Conservation (phyloP, 2,113 vertebrate genomes). For the Elaphurus davidianus region DNA sequence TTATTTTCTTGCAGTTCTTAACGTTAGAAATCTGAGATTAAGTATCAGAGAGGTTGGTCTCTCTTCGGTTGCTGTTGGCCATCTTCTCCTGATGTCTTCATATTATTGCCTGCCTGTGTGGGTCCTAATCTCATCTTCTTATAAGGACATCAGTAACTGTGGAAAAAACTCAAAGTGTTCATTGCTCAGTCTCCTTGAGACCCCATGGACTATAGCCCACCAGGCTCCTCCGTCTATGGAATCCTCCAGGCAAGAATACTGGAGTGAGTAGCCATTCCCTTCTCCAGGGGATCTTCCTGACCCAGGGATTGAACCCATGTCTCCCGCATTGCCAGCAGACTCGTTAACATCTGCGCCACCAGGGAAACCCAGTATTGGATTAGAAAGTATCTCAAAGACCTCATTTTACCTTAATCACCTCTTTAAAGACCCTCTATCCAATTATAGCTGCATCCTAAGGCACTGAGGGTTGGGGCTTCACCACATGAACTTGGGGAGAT, state of each 20-base stretch:
- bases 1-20: background rate
- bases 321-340: background rate
- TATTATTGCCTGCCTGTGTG: fast-evolving
- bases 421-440: background rate
- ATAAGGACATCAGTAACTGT: no score
- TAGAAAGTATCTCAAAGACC: no score
- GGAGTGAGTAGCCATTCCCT: background rate
- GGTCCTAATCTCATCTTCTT: background rate
- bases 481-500: no score
- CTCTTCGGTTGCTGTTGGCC: background rate
- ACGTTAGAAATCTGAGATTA: background rate
- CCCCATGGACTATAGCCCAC: background rate
- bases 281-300: background rate
- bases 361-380: background rate
- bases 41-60: background rate
- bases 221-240: background rate
- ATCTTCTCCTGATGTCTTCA: background rate
- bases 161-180: background rate
- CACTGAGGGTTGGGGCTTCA: background rate
- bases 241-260: background rate
- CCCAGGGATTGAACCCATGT: background rate
- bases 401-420: background rate
- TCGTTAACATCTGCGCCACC: background rate
- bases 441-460: background rate
- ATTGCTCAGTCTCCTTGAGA: background rate